Evolutionary conservation across 2,888 invertebrate species (phyloP).

Genomic region (Sinelater perroti): DNA sequence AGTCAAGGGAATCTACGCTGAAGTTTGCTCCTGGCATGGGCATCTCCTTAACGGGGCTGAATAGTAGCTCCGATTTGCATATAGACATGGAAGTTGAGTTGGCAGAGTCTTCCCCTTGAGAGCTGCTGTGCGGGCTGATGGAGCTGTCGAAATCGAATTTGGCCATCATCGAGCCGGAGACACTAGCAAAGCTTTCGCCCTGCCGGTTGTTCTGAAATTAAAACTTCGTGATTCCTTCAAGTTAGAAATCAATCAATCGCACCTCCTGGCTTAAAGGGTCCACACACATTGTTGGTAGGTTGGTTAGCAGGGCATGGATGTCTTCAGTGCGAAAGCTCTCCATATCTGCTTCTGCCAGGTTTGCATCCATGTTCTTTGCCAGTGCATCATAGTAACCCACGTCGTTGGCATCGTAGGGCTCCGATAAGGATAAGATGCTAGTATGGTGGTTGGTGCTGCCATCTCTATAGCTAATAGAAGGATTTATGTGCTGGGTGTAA

Average conservation of each 20-base stretch:
- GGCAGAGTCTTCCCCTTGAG: constrained; percentile 78
- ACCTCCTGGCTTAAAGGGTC: constrained; percentile 63
- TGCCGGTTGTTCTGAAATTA: constrained; percentile 59
- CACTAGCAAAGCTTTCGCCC: constrained; percentile 85
- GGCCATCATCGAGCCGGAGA: constrained; percentile 82
- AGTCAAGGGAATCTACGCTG: constrained; percentile 91
- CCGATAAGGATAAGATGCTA: constrained; percentile 82
- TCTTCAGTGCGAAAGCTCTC: constrained; percentile 92
- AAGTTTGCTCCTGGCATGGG: constrained; percentile 76
- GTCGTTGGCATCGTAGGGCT: constrained; percentile 76
- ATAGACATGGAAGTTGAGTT: constrained; percentile 86
- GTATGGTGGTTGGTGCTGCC: constrained; percentile 79
- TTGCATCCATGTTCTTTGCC: constrained; percentile 89
- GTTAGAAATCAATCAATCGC: no score
- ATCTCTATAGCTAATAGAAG: constrained; percentile 75
- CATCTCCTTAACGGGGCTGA: constrained; percentile 89
- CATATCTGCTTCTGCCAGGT: constrained; percentile 94
- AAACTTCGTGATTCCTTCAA: background rate
- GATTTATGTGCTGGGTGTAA: background rate
- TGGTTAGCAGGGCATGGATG: constrained; percentile 85
- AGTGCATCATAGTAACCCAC: constrained; percentile 82
- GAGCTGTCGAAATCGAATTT: constrained; percentile 82
- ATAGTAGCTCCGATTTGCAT: constrained; percentile 89
- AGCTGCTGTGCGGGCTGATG: constrained; percentile 78
- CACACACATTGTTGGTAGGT: constrained; percentile 74